A percentile compares a stretch with the other conserved stretches of the same genome.
phyloP scores from a whole-genome alignment of 2,113 vertebrate species.

The Oncorhynchus gorbuscha region DNA sequence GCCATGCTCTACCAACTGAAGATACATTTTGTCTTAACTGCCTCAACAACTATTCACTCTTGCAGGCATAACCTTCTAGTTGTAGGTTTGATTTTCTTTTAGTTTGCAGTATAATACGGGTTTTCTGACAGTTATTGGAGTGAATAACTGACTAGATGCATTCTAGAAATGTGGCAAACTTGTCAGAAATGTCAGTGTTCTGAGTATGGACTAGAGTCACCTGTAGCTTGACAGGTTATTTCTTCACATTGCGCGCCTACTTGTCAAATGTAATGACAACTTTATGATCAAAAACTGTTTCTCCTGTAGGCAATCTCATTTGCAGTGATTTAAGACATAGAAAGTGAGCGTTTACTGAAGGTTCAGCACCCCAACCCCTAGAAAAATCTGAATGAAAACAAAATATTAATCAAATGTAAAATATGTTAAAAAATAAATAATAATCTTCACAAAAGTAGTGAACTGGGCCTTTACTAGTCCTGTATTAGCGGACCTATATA shows the following conservation, averaged over 20 bases:
- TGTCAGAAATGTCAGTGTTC: neutral
- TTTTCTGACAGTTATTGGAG: neutral
- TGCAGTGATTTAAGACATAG: neutral
- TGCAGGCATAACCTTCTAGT: too few species aligned
- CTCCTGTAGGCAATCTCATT: neutral
- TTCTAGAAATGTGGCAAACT: neutral
- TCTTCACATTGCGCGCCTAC: neutral
- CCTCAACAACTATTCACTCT: too few species aligned
- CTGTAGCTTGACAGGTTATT: neutral
- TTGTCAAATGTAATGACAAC: neutral
- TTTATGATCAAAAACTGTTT: neutral
- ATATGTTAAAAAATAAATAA: too few species aligned
- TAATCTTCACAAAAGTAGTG: too few species aligned
- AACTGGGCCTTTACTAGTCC: too few species aligned
- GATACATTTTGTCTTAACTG: too few species aligned
- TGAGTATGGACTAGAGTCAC: neutral
- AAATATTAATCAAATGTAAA: too few species aligned
- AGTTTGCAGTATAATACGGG: neutral
- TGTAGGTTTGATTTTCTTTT: neutral
- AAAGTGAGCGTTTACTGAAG: neutral
- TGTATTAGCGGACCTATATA: too few species aligned
- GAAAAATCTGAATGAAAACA: too few species aligned
- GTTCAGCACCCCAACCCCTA: too few species aligned
- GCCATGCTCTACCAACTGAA: too few species aligned
- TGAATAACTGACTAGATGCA: neutral